Percentiles rank a stretch among this genome's conserved stretches.
Evolutionary conservation across 2,888 invertebrate genomes (phyloP).

Genomic region (Drosophila austrosaltans): DNA sequence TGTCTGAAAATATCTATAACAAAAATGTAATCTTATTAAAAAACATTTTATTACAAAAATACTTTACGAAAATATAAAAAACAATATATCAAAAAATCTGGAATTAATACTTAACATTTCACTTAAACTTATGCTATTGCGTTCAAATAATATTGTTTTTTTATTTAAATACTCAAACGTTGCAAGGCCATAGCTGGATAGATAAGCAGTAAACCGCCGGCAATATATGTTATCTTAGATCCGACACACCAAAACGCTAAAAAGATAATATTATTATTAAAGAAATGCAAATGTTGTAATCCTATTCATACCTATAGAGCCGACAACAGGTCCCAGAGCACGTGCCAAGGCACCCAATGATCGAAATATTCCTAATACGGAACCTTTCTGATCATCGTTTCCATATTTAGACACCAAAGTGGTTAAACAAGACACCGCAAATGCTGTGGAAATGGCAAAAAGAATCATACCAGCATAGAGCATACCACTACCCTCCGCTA

Average conservation of each 20-base stretch:
- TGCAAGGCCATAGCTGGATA: slow-evolving; percentile 90
- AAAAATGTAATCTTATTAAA: background rate
- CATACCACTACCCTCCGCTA: slow-evolving; percentile 86
- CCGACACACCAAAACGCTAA: slow-evolving; percentile 96
- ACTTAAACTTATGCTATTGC: slow-evolving; percentile 27
- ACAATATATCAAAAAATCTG: slow-evolving; percentile 45
- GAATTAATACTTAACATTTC: slow-evolving; percentile 61
- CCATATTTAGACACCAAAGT: slow-evolving; percentile 95
- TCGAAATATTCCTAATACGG: slow-evolving; percentile 95
- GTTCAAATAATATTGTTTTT: slow-evolving; percentile 33
- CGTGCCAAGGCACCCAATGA: slow-evolving; percentile 97
- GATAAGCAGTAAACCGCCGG: slow-evolving; percentile 90
- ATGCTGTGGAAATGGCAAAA: slow-evolving; percentile 95
- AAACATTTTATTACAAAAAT: slow-evolving; percentile 27
- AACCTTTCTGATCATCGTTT: slow-evolving; percentile 93
- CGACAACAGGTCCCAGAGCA: slow-evolving; percentile 94
- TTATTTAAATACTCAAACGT: slow-evolving; percentile 65
- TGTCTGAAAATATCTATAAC: background rate
- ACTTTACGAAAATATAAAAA: slow-evolving; percentile 38
- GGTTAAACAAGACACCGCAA: slow-evolving; percentile 97
- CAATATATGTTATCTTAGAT: slow-evolving; percentile 90
- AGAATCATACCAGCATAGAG: slow-evolving; percentile 93
- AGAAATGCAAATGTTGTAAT: slow-evolving; percentile 7
- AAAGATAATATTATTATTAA: slow-evolving; percentile 63
- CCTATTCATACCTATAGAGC: slow-evolving; percentile 88